These are phyloP conservation scores for Engraulis encrasicolus DNA, from an alignment of 2,113 vertebrate genomes.

Conservation along the genomic window DNA sequence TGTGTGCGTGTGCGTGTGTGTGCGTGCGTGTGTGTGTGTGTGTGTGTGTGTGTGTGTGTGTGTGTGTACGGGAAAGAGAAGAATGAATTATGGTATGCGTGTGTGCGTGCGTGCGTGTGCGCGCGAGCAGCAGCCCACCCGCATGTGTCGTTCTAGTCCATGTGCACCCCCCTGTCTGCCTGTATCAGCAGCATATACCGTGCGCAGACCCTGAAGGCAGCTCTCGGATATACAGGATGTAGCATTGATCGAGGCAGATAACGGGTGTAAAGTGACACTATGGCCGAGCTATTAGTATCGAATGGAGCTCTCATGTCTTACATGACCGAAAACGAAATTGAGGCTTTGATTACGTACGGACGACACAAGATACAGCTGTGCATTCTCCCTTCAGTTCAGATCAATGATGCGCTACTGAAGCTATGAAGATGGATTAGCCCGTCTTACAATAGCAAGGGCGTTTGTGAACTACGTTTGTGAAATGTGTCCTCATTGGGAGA, in stretches of 20 bases:
- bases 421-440: not conserved
- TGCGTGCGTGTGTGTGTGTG: not conserved
- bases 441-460: not conserved
- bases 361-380: not conserved
- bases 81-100: not conserved
- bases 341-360: not conserved
- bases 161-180: not conserved
- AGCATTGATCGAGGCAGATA: not conserved
- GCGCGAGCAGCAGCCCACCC: too few species aligned
- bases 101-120: not conserved
- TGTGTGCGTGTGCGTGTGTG: not conserved
- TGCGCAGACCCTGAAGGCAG: not conserved
- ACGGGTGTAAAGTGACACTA: not conserved
- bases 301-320: slow-evolving; percentile 2
- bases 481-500: not conserved
- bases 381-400: not conserved
- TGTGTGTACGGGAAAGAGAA: too few species aligned
- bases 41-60: not conserved
- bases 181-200: too few species aligned
- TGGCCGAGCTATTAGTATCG: not conserved
- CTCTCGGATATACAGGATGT: not conserved
- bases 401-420: not conserved
- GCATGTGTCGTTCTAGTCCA: not conserved
- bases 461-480: slow-evolving; percentile 2
- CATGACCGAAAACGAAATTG: not conserved